A percentile compares a stretch with the other conserved stretches of the same genome.
Conservation (phyloP, 2,797 vertebrate genomes). For the Hozukius guyotensis region DNA sequence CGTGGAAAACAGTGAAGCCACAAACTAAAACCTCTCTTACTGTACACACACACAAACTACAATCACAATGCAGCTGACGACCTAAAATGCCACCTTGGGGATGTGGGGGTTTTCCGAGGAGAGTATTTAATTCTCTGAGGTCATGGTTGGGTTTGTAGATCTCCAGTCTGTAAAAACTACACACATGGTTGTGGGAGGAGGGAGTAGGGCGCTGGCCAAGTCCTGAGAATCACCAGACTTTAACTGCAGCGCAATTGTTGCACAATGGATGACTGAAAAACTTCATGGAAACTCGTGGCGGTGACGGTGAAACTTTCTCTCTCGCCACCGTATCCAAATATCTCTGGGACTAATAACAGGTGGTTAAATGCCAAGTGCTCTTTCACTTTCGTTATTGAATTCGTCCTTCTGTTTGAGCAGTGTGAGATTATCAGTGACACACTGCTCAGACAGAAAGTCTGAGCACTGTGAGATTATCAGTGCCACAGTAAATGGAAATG, state of each 20-base stretch:
- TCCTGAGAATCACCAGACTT: constrained; percentile 47
- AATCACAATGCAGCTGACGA: constrained; percentile 51
- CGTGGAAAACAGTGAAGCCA: constrained; percentile 49
- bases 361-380: neutral
- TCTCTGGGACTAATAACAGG: neutral
- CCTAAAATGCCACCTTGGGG: constrained; percentile 50
- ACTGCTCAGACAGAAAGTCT: neutral
- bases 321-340: neutral
- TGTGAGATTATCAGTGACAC: neutral
- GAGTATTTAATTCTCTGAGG: constrained; percentile 70
- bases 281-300: constrained; percentile 26
- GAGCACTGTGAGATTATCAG: neutral
- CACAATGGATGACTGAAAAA: constrained; percentile 58
- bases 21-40: constrained; percentile 19
- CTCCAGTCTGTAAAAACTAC: constrained; percentile 51
- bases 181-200: constrained; percentile 57
- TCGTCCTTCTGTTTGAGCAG: neutral
- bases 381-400: constrained; percentile 13
- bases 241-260: constrained; percentile 24
- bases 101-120: constrained; percentile 67
- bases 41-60: constrained; percentile 17
- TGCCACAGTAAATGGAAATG: neutral
- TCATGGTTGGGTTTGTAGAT: constrained; percentile 69
- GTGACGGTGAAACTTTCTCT: constrained; percentile 5
- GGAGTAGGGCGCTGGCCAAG: constrained; percentile 29